Percentiles rank a stretch among this genome's conserved stretches.
phyloP scores from a whole-genome alignment of 2,113 vertebrate genomes.

The Cottus gobio region DNA sequence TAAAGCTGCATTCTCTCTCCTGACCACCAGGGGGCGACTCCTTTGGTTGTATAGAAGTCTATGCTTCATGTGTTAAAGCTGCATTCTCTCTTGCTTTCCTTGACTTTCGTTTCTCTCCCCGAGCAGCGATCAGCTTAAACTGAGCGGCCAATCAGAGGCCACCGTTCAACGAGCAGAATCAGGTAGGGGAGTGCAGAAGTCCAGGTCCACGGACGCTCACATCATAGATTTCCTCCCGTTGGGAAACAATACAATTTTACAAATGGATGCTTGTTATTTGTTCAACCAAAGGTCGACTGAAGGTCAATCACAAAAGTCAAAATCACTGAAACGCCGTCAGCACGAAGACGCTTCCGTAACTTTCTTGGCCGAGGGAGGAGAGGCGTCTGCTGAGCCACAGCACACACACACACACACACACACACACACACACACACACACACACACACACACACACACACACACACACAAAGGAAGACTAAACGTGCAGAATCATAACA shows the following conservation, averaged over 20 bases:
- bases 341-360: not conserved
- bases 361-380: too few relatives aligned
- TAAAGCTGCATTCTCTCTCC: not conserved
- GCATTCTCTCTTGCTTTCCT: not conserved
- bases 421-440: not conserved
- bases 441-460: too few relatives aligned
- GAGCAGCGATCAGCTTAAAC: too few relatives aligned
- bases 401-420: slow-evolving; percentile 13
- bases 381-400: too few relatives aligned
- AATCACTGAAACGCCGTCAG: not conserved
- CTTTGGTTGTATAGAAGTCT: too few relatives aligned
- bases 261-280: not conserved
- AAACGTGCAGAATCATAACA: not conserved
- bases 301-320: not conserved
- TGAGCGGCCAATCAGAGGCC: not conserved
- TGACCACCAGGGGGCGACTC: not conserved
- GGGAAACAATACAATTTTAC: not conserved
- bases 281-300: not conserved
- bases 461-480: not conserved
- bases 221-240: not conserved
- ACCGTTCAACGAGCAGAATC: not conserved
- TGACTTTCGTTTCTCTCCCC: not conserved
- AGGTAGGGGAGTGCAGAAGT: not conserved
- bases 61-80: too few relatives aligned
- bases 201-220: not conserved